Percentiles rank a stretch among this genome's conserved stretches.
These are phyloP conservation scores for Ceratina japonica DNA, from an alignment of 1,140 invertebrate genomes.

Conservation along the genomic window DNA sequence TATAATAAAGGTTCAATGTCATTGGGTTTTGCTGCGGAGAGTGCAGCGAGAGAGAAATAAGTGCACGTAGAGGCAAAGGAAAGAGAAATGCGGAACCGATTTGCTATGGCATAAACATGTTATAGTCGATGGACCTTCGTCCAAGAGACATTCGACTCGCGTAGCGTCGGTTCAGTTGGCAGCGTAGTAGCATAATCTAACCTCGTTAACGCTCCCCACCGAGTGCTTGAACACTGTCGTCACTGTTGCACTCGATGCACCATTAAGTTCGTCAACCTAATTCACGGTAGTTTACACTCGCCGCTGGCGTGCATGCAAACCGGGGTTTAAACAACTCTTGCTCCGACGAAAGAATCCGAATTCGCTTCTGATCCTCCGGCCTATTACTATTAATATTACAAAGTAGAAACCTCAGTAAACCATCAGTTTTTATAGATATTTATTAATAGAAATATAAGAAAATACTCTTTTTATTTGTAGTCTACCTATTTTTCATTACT, in stretches of 20 bases:
- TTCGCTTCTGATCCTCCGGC: background rate
- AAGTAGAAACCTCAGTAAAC: too few species aligned
- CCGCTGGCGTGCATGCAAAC: conserved; percentile 16
- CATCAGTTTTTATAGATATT: too few species aligned
- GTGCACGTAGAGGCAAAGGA: background rate
- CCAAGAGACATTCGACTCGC: background rate
- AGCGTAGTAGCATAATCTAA: conserved; percentile 54
- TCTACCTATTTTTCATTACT: too few species aligned
- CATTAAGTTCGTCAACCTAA: conserved; percentile 60
- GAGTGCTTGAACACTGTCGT: conserved; percentile 56
- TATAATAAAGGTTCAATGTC: too few species aligned
- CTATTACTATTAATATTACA: too few species aligned
- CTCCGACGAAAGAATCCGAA: conserved; percentile 11
- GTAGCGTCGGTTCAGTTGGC: conserved; percentile 9
- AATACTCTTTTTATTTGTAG: too few species aligned
- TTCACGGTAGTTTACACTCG: conserved; percentile 54
- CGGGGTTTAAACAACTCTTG: background rate
- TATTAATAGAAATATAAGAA: too few species aligned
- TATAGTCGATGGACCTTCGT: background rate
- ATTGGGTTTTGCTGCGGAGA: too few species aligned
- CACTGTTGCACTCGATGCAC: conserved; percentile 50
- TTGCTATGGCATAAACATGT: background rate
- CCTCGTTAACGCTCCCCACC: conserved; percentile 44
- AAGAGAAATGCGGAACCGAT: background rate
- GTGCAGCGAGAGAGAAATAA: too few species aligned